Base-by-base conservation (phyloP, 2,888 invertebrate genomes). In the Eupithecia centaureata region DNA sequence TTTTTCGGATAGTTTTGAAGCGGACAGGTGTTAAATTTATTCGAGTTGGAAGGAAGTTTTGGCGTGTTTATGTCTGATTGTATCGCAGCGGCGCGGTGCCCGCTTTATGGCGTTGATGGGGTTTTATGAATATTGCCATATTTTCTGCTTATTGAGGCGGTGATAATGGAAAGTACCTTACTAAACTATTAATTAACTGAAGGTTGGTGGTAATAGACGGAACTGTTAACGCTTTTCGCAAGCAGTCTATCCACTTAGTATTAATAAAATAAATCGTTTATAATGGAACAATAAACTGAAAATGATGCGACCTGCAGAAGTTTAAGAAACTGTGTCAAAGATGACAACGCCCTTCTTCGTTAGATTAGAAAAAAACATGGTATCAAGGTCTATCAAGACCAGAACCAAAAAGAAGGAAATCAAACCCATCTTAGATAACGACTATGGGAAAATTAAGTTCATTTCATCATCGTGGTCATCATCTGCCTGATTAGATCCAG, bases 11-110 rank as follows among this genome's bases (percentile, higher is more conserved):
- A 80, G 78, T 81, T 83, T 81, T 79, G 86, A 86, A 85, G 82
- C 72, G 72, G 87, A 86, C 89, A 88, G 88, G 89, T 88, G 89
- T 86, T 84, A 84, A 85, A 88, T 88, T 89, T 89, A 88, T 87
- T 83, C 76, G 75, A 81, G 78, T 81, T 76, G 77, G 79, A 76
- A 79, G 81, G 80, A 80, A 79, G 77, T 79, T 76, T 73, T 73
- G 70, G 84, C 85, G 87, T 86, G 86, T 84, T 84, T 81, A 79
- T 82, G 79, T 76, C 77, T 76, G 86, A 87, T 88, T 74, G 78
- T 84, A 86, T 86, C 85, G 63, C 64, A 27, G 52, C 33, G 70
- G 60, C 60, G 69, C 68, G 73, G 68, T 67, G 72, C 76, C 75
- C 78, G 74, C 75, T 83, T 85, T 83, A 85, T 80, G 81, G 78